Conservation (phyloP, 2,888 invertebrate genomes). For the Epistrophe grossulariae region DNA sequence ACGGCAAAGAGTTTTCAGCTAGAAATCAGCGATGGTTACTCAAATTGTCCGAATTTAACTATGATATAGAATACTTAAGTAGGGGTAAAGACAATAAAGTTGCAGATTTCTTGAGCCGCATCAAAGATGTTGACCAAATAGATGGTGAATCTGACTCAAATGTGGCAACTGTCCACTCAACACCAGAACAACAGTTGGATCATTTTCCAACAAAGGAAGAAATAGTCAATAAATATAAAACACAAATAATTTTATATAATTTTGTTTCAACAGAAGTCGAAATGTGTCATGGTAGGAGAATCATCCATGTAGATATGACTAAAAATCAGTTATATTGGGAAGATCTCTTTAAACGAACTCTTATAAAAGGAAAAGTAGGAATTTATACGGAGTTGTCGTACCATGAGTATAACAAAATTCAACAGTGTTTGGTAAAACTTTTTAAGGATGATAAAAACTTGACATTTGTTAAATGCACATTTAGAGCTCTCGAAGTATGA, state of each 20-base stretch:
- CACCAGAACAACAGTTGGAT: conserved; percentile 43
- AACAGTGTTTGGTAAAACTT: conserved; percentile 4
- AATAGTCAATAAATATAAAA: not conserved
- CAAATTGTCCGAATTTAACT: too few species aligned
- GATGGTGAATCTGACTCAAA: conserved; percentile 49
- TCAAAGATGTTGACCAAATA: conserved; percentile 43
- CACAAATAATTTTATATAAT: too few species aligned
- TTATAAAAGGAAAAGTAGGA: conserved; percentile 8
- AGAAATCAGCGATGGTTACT: too few species aligned
- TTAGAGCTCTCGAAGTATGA: conserved; percentile 22
- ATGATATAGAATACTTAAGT: too few species aligned
- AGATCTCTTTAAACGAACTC: conserved; percentile 11
- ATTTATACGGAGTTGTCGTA: conserved; percentile 14
- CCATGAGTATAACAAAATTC: not conserved
- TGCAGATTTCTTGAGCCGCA: conserved; percentile 63
- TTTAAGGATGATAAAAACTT: conserved; percentile 7
- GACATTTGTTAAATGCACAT: not conserved
- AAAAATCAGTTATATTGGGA: conserved; percentile 26
- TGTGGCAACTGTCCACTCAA: conserved; percentile 34
- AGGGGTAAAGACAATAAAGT: too few species aligned
- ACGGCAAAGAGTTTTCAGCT: too few species aligned
- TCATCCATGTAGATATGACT: conserved; percentile 17
- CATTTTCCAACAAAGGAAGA: conserved; percentile 44
- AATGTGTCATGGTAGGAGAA: conserved; percentile 8
- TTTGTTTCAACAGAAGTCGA: too few species aligned